A percentile compares a stretch with the other conserved stretches of the same genome.
Evolutionary conservation across 2,113 vertebrate species (phyloP).

Genomic region (Chloropsis hardwickii): DNA sequence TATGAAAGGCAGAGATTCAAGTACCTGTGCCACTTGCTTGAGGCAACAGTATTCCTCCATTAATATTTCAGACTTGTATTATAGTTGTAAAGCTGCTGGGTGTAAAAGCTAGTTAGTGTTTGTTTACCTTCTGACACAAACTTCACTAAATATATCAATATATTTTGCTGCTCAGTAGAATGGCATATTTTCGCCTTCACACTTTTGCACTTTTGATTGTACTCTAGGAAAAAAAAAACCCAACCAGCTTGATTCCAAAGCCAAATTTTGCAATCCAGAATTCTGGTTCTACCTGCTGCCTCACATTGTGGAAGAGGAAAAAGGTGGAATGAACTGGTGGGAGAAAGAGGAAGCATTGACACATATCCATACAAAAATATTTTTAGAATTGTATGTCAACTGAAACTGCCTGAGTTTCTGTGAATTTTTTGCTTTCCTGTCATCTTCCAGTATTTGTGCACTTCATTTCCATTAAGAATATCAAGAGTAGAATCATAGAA

Average conservation of each 20-base stretch:
- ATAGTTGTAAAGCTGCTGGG: not conserved
- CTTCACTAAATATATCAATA: not conserved
- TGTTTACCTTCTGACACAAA: not conserved
- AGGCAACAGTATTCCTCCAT: not conserved
- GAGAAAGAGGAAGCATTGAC: not conserved
- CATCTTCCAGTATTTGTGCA: not conserved
- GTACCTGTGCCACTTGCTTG: not conserved
- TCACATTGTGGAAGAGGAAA: not conserved
- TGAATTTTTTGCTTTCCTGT: not conserved
- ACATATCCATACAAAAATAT: not conserved
- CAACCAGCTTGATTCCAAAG: not conserved
- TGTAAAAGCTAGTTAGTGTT: not conserved
- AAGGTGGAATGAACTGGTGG: not conserved
- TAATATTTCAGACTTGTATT: not conserved
- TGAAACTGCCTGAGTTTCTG: not conserved
- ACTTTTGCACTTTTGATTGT: not conserved
- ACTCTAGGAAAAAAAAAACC: not conserved
- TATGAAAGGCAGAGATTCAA: not conserved
- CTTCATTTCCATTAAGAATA: not conserved
- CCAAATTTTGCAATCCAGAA: not conserved
- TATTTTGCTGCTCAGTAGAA: not conserved
- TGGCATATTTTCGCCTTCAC: not conserved
- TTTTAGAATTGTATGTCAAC: not conserved
- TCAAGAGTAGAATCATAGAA: not conserved
- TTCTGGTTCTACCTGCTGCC: not conserved